phyloP scores from a whole-genome alignment of 2,888 invertebrate genomes.

The Standfussiana lucernea region DNA sequence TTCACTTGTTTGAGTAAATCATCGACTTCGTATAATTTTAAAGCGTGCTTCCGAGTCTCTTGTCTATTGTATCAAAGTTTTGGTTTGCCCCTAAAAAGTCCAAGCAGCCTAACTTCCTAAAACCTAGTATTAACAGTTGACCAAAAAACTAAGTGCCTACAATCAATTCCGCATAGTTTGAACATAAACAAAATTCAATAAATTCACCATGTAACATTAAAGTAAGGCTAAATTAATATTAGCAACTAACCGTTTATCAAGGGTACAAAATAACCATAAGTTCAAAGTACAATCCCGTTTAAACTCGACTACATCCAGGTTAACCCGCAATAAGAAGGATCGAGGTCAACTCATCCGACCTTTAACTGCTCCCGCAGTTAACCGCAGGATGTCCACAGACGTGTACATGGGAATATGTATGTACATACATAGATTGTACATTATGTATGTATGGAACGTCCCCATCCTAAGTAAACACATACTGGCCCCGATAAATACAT shows the following conservation, averaged over 20 bases:
- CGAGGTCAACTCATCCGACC: conserved; percentile 33
- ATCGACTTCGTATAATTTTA: background rate
- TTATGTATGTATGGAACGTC: background rate
- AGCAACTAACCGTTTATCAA: background rate
- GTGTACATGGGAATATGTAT: conserved; percentile 6
- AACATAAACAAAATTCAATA: background rate
- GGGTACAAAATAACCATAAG: conserved; percentile 19
- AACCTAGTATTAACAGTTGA: background rate
- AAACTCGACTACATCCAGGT: conserved; percentile 16
- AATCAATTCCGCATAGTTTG: background rate
- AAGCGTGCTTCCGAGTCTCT: background rate
- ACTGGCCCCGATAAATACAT: conserved; percentile 20
- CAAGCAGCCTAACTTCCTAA: too few species aligned
- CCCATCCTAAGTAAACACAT: conserved; percentile 50
- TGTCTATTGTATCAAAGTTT: too few species aligned
- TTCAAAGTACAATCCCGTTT: conserved; percentile 15
- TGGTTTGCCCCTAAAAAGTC: too few species aligned
- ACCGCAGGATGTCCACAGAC: conserved; percentile 24
- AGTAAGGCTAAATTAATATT: background rate
- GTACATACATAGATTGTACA: background rate
- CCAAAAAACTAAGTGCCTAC: background rate
- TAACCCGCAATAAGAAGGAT: conserved; percentile 22
- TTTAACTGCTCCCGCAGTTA: conserved; percentile 30
- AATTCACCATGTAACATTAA: too few species aligned
- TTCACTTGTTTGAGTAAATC: background rate